Evolutionary conservation across 2,797 vertebrate species (phyloP).

Genomic region (Paramormyrops hopkinsi): DNA sequence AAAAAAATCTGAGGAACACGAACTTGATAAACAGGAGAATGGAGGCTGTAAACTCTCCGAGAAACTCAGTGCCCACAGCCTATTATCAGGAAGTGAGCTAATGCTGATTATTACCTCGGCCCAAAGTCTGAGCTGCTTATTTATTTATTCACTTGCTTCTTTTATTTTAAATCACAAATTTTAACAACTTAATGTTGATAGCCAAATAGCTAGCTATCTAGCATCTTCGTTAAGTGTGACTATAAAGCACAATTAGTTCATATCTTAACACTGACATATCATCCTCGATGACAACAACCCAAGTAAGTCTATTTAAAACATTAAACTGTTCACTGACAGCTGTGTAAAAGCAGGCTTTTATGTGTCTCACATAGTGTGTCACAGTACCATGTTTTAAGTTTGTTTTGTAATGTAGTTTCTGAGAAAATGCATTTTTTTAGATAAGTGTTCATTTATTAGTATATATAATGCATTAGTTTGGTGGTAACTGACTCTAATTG

Average conservation of each 20-base stretch:
- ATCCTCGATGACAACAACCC: background rate
- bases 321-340: background rate
- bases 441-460: background rate
- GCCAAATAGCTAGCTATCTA: background rate
- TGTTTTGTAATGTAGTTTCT: background rate
- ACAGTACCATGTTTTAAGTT: background rate
- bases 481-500: background rate
- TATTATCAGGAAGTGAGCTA: background rate
- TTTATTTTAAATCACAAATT: background rate
- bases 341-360: background rate
- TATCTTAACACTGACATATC: background rate
- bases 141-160: background rate
- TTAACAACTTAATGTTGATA: background rate
- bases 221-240: background rate
- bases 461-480: background rate
- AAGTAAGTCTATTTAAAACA: background rate
- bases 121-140: background rate
- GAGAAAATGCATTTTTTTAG: background rate
- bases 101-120: background rate
- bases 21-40: background rate
- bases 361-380: background rate
- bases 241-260: background rate
- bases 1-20: background rate
- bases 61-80: background rate
- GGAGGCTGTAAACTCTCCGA: background rate